Evolutionary conservation across 2,797 vertebrate genomes (phyloP).

Genomic region (Mormyrops attenuatus): DNA sequence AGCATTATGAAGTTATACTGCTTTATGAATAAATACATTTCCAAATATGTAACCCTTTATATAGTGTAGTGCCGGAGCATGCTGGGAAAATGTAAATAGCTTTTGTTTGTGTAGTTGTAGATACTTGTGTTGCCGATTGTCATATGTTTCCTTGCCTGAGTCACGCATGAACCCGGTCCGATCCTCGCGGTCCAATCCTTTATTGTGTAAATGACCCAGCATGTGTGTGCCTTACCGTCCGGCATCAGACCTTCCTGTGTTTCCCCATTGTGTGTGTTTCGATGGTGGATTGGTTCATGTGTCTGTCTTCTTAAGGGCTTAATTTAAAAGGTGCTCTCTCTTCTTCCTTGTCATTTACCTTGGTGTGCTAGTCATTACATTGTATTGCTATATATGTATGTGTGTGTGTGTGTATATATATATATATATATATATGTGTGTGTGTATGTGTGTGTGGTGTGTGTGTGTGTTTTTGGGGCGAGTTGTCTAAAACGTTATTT

Average conservation of each 20-base stretch:
- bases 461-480: background rate
- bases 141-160: background rate
- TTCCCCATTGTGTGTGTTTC: too few species aligned
- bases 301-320: too few species aligned
- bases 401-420: too few species aligned
- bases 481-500: background rate
- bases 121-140: background rate
- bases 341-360: background rate
- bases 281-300: too few species aligned
- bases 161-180: background rate
- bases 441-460: too few species aligned
- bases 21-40: background rate
- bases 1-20: background rate
- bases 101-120: background rate
- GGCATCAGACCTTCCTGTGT: too few species aligned
- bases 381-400: too few species aligned
- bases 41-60: background rate
- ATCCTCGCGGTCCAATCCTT: too few species aligned
- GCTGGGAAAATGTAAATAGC: background rate
- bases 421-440: too few species aligned
- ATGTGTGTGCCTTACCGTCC: background rate
- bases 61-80: background rate
- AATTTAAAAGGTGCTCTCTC: too few species aligned
- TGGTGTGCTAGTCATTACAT: background rate
- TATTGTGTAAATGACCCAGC: background rate